Conservation (phyloP, 1,140 invertebrate species). For the Anastrepha obliqua region DNA sequence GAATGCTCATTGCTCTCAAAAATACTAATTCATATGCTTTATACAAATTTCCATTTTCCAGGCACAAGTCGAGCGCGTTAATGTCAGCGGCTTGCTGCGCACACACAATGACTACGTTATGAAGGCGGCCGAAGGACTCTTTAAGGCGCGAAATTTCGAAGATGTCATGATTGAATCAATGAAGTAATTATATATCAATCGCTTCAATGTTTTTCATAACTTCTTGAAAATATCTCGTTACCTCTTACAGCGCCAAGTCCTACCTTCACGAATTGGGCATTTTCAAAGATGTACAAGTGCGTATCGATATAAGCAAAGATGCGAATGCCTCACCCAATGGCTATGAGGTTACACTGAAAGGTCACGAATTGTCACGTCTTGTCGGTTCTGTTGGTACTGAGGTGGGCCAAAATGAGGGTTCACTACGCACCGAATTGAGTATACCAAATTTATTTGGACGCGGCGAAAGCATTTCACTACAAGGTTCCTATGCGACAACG, state of each 20-base stretch:
- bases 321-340: slow-evolving; percentile 68
- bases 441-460: slow-evolving; percentile 71
- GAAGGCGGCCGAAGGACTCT: slow-evolving; percentile 68
- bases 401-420: slow-evolving; percentile 72
- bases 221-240: slow-evolving; percentile 24
- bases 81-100: slow-evolving; percentile 68
- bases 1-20: neutral
- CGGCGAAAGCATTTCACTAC: slow-evolving; percentile 70
- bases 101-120: slow-evolving; percentile 73
- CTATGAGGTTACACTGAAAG: slow-evolving; percentile 71
- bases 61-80: slow-evolving; percentile 71
- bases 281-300: slow-evolving; percentile 71
- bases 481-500: slow-evolving; percentile 71
- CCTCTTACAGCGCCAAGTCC: slow-evolving; percentile 62
- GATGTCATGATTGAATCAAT: slow-evolving; percentile 70
- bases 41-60: slow-evolving; percentile 38
- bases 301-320: slow-evolving; percentile 69
- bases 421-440: slow-evolving; percentile 67
- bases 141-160: slow-evolving; percentile 71
- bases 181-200: slow-evolving; percentile 57
- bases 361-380: slow-evolving; percentile 68
- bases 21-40: neutral
- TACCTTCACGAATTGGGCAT: slow-evolving; percentile 72
- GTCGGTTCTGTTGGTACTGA: slow-evolving; percentile 72
- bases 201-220: neutral